phyloP scores from a whole-genome alignment of 2,888 invertebrate species.

The Acanthosoma haemorrhoidale region DNA sequence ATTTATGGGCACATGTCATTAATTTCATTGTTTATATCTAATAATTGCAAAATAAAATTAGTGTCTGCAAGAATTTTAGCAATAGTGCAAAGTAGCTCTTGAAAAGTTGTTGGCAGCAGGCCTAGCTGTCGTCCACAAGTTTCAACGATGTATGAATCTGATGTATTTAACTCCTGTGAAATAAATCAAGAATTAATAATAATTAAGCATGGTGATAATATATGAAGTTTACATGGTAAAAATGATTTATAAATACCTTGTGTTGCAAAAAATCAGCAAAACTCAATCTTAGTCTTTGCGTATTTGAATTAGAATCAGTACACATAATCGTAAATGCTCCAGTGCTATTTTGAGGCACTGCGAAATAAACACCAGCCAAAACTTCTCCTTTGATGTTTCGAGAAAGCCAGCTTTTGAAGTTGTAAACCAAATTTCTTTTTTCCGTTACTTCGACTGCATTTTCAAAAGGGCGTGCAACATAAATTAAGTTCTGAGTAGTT shows the following conservation, averaged over 20 bases:
- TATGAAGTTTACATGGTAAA: not conserved
- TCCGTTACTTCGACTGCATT: constrained; percentile 81
- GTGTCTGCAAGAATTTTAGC: constrained; percentile 64
- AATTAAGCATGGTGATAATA: not conserved
- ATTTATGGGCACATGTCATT: constrained; percentile 12
- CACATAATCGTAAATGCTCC: constrained; percentile 21
- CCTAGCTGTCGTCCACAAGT: constrained; percentile 70
- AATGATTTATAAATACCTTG: not conserved
- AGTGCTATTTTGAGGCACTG: constrained; percentile 16
- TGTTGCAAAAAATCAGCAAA: constrained; percentile 3
- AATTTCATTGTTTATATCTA: constrained; percentile 60
- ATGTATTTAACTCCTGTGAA: constrained; percentile 46
- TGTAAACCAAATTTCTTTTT: constrained; percentile 81
- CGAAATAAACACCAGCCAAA: constrained; percentile 76
- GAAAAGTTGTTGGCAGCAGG: constrained; percentile 58
- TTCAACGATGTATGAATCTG: constrained; percentile 56
- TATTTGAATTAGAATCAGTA: constrained; percentile 31
- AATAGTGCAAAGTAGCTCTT: constrained; percentile 58
- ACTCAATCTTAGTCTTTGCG: not conserved
- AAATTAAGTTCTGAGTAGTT: constrained; percentile 68
- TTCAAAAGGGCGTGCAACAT: constrained; percentile 70
- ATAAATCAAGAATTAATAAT: constrained; percentile 31
- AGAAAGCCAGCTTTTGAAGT: constrained; percentile 70
- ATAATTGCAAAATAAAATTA: constrained; percentile 66
- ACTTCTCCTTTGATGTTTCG: constrained; percentile 79